Evolutionary conservation across 2,797 vertebrate species (phyloP), one percentile per base, ranked within the genome.

Genomic region (Gallinago solitaria): DNA sequence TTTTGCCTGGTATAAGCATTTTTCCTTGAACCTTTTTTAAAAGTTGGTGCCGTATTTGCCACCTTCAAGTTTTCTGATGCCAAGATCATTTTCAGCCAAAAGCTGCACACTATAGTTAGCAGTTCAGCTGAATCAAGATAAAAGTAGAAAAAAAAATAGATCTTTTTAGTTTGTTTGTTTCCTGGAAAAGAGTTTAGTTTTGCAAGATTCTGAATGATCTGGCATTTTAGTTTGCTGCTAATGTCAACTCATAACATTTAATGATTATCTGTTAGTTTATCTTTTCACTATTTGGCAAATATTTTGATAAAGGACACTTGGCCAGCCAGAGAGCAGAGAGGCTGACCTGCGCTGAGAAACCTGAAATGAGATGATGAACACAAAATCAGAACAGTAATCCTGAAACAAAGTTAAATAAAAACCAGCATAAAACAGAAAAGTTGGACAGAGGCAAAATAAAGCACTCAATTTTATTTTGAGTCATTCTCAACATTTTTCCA

Each of bases 251-350:
- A 0, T 89, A 96, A 43, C 68, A 83, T 94, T 93, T 90, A 89
- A 79, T 87, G 71, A 85, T 95, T 95, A 91, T 93, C 89, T 92
- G 56, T 64, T 91, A 53, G 69, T 69, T 96, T 78, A 51, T 92
- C 75, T 75, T 89, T 92, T 68, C 32, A 45, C 53, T 71, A 2
- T 91, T 94, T 95, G 84, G 81, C 79, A 93, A 93, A 85, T 85
- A 85, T 1, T 69, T 19, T 54, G 60, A 80, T 89, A 81, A 91
- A 92, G 78, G 41, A 87, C 50, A 33, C 27, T 92, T 0, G 3
- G 60, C 30, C 63, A 70, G 45, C 32, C 21, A 64, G 28, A 75
- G 16, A 12, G 2, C 2, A 65, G 61, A 76, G 64, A 69, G 39
- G 24, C 28, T 89, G 78, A 93, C 70, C 77, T 84, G 54, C 45